These are phyloP conservation scores for Heliconius ethilla DNA, from an alignment of 2,888 invertebrate genomes.

Conservation along the genomic window DNA sequence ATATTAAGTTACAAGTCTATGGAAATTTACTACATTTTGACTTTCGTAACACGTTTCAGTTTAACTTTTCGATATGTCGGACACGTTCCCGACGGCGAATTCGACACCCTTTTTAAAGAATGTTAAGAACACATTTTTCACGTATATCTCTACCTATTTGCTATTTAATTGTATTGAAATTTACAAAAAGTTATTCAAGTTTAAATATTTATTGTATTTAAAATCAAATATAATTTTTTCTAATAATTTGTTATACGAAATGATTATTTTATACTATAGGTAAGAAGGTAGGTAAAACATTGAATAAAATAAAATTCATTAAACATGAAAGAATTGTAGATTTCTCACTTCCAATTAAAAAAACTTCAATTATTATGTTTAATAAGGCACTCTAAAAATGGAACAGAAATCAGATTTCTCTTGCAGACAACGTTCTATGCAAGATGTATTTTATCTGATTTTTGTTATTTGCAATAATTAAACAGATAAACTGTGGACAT, in stretches of 20 bases:
- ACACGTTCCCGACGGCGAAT: constrained; percentile 61
- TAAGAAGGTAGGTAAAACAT: not conserved
- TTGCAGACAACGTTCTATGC: not conserved
- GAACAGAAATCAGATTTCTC: not conserved
- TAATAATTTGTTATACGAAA: not conserved
- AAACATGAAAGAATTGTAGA: not conserved
- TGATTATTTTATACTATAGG: not conserved
- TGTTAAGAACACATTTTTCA: not conserved
- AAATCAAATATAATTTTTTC: not conserved
- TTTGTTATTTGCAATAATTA: not conserved
- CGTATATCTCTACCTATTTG: not conserved
- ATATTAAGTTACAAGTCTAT: constrained; percentile 65
- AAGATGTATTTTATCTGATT: not conserved
- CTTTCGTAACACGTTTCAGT: constrained; percentile 61
- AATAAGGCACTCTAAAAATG: not conserved
- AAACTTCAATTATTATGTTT: not conserved
- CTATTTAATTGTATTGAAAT: not conserved
- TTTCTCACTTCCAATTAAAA: not conserved
- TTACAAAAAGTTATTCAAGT: not conserved
- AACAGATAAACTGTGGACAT: not conserved
- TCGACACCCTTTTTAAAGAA: constrained; percentile 46
- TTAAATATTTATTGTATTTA: not conserved
- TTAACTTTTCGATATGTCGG: constrained; percentile 63
- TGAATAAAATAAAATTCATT: not conserved
- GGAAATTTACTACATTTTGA: constrained; percentile 60